Conservation (phyloP, 2,797 vertebrate species). For the Anabacerthia variegaticeps region DNA sequence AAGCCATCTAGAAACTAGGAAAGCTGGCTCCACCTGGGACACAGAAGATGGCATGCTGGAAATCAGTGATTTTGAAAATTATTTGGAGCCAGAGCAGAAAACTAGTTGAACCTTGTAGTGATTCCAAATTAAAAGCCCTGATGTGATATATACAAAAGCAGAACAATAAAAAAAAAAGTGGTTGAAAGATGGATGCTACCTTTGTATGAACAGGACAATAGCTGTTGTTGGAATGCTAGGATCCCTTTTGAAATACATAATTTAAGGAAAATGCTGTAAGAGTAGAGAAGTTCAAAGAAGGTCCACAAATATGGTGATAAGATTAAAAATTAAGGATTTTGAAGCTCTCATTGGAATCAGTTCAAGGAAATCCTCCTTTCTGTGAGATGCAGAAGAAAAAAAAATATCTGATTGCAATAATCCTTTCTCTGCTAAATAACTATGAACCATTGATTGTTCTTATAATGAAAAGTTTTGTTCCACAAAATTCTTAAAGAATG, state of each 20-base stretch:
- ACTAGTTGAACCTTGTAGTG: not conserved
- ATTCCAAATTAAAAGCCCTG: not conserved
- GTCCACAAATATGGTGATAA: not conserved
- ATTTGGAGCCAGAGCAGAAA: not conserved
- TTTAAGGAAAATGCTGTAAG: not conserved
- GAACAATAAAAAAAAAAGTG: not conserved
- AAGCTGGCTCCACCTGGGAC: not conserved
- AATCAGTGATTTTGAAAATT: not conserved
- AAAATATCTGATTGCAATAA: not conserved
- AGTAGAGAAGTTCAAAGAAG: not conserved
- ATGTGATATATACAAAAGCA: not conserved
- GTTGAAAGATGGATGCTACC: not conserved
- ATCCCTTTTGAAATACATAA: not conserved
- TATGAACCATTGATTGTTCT: not conserved
- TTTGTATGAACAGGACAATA: not conserved
- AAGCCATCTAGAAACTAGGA: not conserved
- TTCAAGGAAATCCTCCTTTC: not conserved
- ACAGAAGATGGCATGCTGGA: not conserved
- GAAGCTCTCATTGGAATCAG: not conserved
- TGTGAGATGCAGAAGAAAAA: not conserved
- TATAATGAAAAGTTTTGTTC: not conserved
- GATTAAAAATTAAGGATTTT: not conserved
- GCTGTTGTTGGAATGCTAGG: not conserved
- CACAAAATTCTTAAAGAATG: not conserved
- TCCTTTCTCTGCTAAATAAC: not conserved